Percentiles rank a stretch among this genome's conserved stretches.
phyloP scores from a whole-genome alignment of 2,888 invertebrate genomes.

The Sarcophaga rosellei region DNA sequence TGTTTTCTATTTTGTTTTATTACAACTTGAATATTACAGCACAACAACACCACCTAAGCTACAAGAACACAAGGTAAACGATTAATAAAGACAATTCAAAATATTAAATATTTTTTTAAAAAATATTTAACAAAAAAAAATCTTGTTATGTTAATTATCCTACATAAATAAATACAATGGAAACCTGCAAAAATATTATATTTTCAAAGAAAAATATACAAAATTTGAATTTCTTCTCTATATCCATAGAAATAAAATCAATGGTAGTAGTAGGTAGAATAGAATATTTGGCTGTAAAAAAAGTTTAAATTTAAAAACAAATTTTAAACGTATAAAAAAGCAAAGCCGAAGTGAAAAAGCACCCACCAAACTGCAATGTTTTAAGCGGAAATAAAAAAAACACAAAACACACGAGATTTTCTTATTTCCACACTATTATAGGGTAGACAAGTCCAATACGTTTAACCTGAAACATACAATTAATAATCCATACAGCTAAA shows the following conservation, averaged over 20 bases:
- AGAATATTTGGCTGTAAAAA: slow-evolving; percentile 55
- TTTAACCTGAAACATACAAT: slow-evolving; percentile 53
- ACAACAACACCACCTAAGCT: slow-evolving; percentile 81
- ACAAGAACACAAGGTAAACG: slow-evolving; percentile 83
- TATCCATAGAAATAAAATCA: not conserved
- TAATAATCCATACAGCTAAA: slow-evolving; percentile 29
- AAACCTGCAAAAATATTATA: slow-evolving; percentile 48
- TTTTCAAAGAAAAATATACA: slow-evolving; percentile 40
- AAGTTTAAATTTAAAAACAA: slow-evolving; percentile 38
- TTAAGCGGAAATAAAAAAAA: not conserved
- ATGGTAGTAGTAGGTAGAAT: not conserved
- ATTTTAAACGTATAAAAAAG: slow-evolving; percentile 21
- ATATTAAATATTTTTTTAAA: slow-evolving; percentile 37
- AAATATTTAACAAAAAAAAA: not conserved
- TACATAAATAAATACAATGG: not conserved
- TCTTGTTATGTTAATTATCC: slow-evolving; percentile 31
- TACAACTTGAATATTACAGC: slow-evolving; percentile 67
- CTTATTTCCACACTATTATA: slow-evolving; percentile 19
- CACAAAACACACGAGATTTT: not conserved
- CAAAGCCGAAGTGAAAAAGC: slow-evolving; percentile 39
- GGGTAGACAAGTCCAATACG: slow-evolving; percentile 38
- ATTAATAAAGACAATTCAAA: slow-evolving; percentile 68
- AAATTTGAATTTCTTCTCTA: slow-evolving; percentile 48
- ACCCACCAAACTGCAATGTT: slow-evolving; percentile 45
- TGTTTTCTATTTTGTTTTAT: slow-evolving; percentile 54